A percentile compares a stretch with the other conserved stretches of the same genome.
Conservation (phyloP, 2,888 invertebrate genomes). For the Candidula unifasciata region DNA sequence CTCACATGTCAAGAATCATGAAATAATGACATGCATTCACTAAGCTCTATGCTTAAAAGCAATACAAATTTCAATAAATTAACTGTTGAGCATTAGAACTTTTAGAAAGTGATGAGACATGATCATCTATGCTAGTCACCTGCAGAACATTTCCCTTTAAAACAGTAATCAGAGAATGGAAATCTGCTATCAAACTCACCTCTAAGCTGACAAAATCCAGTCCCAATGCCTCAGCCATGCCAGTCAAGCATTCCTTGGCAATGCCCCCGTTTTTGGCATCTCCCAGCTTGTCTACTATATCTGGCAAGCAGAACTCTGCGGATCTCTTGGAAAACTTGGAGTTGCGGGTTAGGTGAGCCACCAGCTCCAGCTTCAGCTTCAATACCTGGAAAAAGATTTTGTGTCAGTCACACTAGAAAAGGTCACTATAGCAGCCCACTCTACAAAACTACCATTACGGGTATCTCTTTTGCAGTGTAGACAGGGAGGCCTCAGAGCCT, state of each 20-base stretch:
- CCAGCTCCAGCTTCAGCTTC: constrained; percentile 88
- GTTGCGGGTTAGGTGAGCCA: constrained; percentile 87
- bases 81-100: too few relatives aligned
- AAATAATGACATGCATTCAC: too few relatives aligned
- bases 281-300: constrained; percentile 90
- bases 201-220: constrained; percentile 86
- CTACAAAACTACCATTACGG: too few relatives aligned
- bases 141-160: too few relatives aligned
- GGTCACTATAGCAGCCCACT: not conserved
- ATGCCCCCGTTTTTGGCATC: constrained; percentile 87
- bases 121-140: too few relatives aligned
- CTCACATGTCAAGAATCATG: too few relatives aligned
- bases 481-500: too few relatives aligned
- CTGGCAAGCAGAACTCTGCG: constrained; percentile 86
- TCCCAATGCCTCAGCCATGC: constrained; percentile 87
- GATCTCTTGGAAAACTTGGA: constrained; percentile 81
- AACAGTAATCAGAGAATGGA: too few relatives aligned
- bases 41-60: too few relatives aligned
- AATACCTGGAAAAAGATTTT: constrained; percentile 81
- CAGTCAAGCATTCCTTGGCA: constrained; percentile 85
- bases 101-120: too few relatives aligned
- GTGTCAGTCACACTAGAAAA: not conserved
- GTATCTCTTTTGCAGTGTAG: too few relatives aligned
- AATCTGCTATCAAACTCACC: constrained; percentile 59
- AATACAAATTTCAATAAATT: too few relatives aligned